Percentiles rank a stretch among this genome's conserved stretches.
Evolutionary conservation across 2,113 vertebrate species (phyloP).

Genomic region (sheep (Ovis aries)): ARS-UI_Ramb_v3.0 NC_056063.1:84488501-84489000

Average conservation of each 20-base stretch:
- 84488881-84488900: fast-evolving
- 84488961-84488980: not conserved
- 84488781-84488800: not conserved
- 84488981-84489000: no score
- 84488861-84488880: fast-evolving
- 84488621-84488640: not conserved
- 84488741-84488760: not conserved
- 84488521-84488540: fast-evolving
- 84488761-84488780: not conserved
- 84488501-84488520: fast-evolving
- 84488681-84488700: slow-evolving; percentile 90
- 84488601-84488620: not conserved
- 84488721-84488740: slow-evolving; percentile 77
- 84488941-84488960: not conserved
- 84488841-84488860: fast-evolving
- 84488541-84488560: not conserved
- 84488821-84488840: fast-evolving
- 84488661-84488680: slow-evolving; percentile 49
- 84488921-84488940: fast-evolving
- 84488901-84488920: fast-evolving
- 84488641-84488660: fast-evolving
- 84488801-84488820: fast-evolving
- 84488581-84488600: not conserved
- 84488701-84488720: slow-evolving; percentile 84
- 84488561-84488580: fast-evolving